These are phyloP conservation scores for Rhineura floridana DNA, from an alignment of 2,113 vertebrate genomes.

Conservation along the genomic window DNA sequence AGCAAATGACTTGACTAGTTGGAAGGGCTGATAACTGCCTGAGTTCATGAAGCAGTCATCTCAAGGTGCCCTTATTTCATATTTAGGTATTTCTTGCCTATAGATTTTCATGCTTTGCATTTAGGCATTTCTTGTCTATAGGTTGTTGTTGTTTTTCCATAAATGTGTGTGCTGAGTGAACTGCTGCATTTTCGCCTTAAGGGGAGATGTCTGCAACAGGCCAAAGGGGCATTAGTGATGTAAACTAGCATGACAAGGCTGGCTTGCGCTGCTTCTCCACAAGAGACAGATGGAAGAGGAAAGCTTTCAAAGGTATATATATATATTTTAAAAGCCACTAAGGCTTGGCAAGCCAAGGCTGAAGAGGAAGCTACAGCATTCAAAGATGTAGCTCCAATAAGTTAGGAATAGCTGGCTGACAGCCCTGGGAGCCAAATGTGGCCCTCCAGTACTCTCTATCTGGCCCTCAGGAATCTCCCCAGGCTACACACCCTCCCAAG, in stretches of 20 bases:
- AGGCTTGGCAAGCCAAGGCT: constrained; percentile 54
- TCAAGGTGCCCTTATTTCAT: constrained; percentile 70
- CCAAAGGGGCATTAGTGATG: constrained; percentile 51
- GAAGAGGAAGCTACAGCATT: neutral
- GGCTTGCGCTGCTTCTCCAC: constrained; percentile 54
- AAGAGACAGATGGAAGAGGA: constrained; percentile 66
- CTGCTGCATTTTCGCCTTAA: constrained; percentile 64
- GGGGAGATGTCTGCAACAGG: constrained; percentile 55
- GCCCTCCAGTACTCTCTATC: no score
- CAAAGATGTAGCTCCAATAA: neutral
- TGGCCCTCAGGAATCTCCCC: no score
- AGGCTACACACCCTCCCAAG: no score
- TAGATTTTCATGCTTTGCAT: constrained; percentile 58
- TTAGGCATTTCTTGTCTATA: constrained; percentile 65
- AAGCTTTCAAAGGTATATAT: constrained; percentile 60
- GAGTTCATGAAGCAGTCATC: neutral
- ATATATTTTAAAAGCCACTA: constrained; percentile 62
- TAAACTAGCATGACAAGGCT: constrained; percentile 68
- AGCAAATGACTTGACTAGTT: no score
- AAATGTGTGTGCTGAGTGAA: constrained; percentile 58
- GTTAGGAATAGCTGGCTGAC: neutral
- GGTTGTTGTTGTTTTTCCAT: constrained; percentile 16
- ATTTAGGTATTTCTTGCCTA: constrained; percentile 65
- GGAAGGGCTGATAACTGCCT: constrained; percentile 10
- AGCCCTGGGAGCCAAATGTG: no score